Evolutionary conservation across 2,797 vertebrate species (phyloP).

Genomic region (Ctenosaura bakeri): DNA sequence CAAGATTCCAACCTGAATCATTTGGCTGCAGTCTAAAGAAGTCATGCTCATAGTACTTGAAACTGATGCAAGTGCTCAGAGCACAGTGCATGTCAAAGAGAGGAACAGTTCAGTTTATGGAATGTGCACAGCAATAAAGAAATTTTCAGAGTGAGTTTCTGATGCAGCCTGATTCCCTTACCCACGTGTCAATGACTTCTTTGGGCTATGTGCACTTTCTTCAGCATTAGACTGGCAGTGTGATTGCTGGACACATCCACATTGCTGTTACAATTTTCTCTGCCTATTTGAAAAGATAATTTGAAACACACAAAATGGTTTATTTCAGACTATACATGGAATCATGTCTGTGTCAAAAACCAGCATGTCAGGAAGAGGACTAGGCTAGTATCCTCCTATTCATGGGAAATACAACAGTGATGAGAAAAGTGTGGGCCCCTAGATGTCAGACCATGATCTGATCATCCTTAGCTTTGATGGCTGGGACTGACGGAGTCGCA

Average conservation of each 20-base stretch:
- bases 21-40: neutral
- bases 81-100: neutral
- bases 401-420: neutral
- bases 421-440: neutral
- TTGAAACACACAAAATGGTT: neutral
- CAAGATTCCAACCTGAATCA: too few species aligned
- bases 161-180: neutral
- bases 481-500: neutral
- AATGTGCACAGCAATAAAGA: too few species aligned
- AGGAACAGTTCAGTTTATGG: neutral
- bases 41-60: neutral
- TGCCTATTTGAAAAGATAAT: neutral
- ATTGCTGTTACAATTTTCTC: neutral
- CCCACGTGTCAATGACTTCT: constrained; percentile 6
- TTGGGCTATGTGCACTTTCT: neutral
- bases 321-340: neutral
- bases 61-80: neutral
- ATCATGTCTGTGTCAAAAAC: neutral
- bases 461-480: neutral
- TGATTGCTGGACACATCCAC: neutral
- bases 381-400: neutral
- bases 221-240: neutral
- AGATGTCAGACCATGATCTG: neutral
- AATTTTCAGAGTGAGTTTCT: neutral
- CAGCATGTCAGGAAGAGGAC: neutral